Evolutionary conservation across 2,797 vertebrate species (phyloP), one percentile per base, ranked within the genome.

Genomic region (Triplophysa yarkandensis): DNA sequence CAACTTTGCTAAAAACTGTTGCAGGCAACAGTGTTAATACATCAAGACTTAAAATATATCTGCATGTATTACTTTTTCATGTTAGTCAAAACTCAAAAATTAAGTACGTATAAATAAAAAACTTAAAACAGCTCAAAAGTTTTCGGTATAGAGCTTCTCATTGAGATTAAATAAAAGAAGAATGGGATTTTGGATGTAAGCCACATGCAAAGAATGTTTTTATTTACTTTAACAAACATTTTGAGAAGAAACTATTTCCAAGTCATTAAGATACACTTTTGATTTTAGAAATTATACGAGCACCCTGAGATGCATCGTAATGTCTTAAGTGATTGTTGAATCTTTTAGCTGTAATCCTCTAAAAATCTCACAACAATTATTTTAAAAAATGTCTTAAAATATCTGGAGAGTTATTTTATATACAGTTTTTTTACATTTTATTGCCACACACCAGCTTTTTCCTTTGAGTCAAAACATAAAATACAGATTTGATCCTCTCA

Each of bases 11-110:
- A 74, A 28, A 63, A 63, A 34, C 82, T 82, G 81, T 84, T 84
- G 80, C 82, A 80, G 83, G 81, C 77, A 78, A 75, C 75, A 78
- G 81, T 34, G 32, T 17, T 46, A 58, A 71, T 34, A 13, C 10
- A 52, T 23, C 14, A 71, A 34, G 60, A 46, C 41, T n/a, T n/a
- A n/a, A n/a, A n/a, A n/a, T n/a, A n/a, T n/a, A n/a, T n/a, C n/a
- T n/a, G 5, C 41, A 70, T 70, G 55, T 70, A 70, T 48, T 71
- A 55, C 41, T 36, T 71, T 71, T 11, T 39, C 36, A 71, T 61
- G 41, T 71, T 48, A 48, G 39, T 58, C 27, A 17, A 44, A 71
- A 71, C 55, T 14, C 4, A 34, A 8, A 19, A 6, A 41, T 41
- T 3, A 69, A 27, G 16, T 36, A 68, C 34, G 4, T 2, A 21